phyloP scores from a whole-genome alignment of 1,140 invertebrate genomes.

The Neodiprion fabricii region DNA sequence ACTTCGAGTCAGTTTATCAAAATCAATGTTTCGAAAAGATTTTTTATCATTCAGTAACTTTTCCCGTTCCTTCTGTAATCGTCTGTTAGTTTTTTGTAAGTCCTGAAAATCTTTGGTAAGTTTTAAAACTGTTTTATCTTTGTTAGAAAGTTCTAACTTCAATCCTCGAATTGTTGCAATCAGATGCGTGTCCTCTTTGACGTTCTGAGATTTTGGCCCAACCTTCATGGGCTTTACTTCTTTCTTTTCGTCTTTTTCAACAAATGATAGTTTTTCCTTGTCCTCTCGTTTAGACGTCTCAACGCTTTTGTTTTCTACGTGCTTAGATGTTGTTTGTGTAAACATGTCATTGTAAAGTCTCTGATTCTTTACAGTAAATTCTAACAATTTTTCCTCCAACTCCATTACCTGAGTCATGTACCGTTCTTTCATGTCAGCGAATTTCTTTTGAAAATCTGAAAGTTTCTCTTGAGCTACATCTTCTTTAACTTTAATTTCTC shows the following conservation, averaged over 20 bases:
- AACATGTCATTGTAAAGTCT: conserved; percentile 43
- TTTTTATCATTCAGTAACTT: conserved; percentile 57
- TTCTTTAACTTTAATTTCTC: conserved; percentile 72
- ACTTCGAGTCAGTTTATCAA: conserved; percentile 26
- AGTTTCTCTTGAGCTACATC: conserved; percentile 72
- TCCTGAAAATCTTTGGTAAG: conserved; percentile 78
- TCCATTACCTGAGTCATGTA: conserved; percentile 77
- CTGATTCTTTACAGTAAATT: conserved; percentile 34
- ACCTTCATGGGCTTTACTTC: conserved; percentile 28
- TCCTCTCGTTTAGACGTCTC: conserved; percentile 27
- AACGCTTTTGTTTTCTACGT: conserved; percentile 33
- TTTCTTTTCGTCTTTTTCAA: conserved; percentile 31
- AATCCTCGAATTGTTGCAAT: conserved; percentile 79
- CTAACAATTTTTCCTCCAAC: conserved; percentile 64
- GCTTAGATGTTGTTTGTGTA: conserved; percentile 44
- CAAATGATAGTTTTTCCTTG: conserved; percentile 31
- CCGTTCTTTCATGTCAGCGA: conserved; percentile 76
- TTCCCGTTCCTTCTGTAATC: conserved; percentile 77
- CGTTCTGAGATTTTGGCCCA: conserved; percentile 48
- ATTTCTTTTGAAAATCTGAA: conserved; percentile 73
- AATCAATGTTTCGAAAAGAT: conserved; percentile 34
- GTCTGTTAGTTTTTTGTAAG: conserved; percentile 73
- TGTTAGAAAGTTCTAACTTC: conserved; percentile 73
- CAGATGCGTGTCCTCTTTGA: conserved; percentile 76
- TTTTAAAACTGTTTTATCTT: conserved; percentile 74